A percentile compares a stretch with the other conserved stretches of the same genome.
Evolutionary conservation across 2,113 vertebrate species (phyloP).

Genomic region (Planiliza haematocheilus): DNA sequence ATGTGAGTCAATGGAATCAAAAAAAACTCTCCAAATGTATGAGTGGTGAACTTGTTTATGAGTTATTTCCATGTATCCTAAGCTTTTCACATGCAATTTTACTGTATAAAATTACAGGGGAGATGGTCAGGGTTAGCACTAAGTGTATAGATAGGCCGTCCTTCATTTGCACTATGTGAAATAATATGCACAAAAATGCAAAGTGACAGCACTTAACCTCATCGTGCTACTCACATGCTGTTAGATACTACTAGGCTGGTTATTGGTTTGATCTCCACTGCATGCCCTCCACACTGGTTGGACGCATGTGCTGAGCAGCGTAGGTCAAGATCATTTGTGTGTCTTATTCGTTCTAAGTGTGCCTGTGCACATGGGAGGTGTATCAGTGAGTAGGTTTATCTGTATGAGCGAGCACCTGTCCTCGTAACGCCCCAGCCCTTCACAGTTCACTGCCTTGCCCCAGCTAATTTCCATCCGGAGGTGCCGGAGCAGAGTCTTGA

Average conservation of each 20-base stretch:
- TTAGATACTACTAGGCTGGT: not conserved
- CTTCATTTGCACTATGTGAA: too few species aligned
- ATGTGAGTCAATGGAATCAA: too few species aligned
- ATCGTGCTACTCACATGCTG: too few species aligned
- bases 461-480: conserved; percentile 72
- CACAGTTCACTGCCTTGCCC: conserved; percentile 70
- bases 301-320: conserved; percentile 6
- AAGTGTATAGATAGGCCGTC: too few species aligned
- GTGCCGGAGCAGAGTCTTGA: conserved; percentile 65
- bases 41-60: too few species aligned
- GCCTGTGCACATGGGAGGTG: conserved; percentile 29
- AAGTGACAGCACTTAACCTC: too few species aligned
- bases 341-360: not conserved
- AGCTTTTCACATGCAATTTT: too few species aligned
- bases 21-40: too few species aligned
- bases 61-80: too few species aligned
- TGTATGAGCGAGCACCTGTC: conserved; percentile 65
- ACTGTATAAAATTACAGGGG: too few species aligned
- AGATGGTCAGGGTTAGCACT: too few species aligned
- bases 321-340: conserved; percentile 27
- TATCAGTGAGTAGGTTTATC: conserved; percentile 59
- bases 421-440: conserved; percentile 67
- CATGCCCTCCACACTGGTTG: not conserved
- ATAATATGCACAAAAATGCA: too few species aligned
- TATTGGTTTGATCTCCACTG: not conserved